phyloP scores from a whole-genome alignment of 37 sponge, comb jelly and placozoan genomes.

The Spongilla lacustris region DNA sequence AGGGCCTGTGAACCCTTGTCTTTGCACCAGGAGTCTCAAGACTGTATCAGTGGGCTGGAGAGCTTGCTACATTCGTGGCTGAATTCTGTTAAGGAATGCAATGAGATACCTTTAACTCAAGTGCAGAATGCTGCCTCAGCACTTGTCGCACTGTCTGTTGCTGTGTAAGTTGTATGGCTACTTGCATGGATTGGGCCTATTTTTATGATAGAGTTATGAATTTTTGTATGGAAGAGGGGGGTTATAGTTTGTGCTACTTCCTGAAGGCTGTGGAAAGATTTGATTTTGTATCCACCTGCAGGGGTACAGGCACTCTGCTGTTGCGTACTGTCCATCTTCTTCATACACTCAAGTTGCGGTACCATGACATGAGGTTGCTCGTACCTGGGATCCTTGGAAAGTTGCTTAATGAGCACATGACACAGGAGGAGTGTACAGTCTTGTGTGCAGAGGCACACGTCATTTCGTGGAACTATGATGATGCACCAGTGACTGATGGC shows the following conservation, averaged over 20 bases:
- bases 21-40: constrained; percentile 76
- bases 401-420: constrained; percentile 44
- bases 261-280: background rate
- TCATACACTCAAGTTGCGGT: constrained; percentile 32
- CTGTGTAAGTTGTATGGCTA: constrained; percentile 64
- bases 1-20: constrained; percentile 84
- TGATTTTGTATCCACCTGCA: background rate
- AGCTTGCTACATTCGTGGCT: constrained; percentile 89
- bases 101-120: constrained; percentile 13
- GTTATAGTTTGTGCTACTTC: background rate
- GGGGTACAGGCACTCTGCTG: constrained; percentile 62
- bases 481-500: constrained; percentile 33
- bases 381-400: constrained; percentile 52
- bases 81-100: constrained; percentile 1
- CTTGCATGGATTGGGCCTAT: background rate
- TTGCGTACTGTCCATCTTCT: constrained; percentile 70
- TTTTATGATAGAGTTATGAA: background rate
- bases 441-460: constrained; percentile 51
- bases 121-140: constrained; percentile 73
- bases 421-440: constrained; percentile 35
- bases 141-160: constrained; percentile 76
- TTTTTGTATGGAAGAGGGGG: background rate
- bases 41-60: constrained; percentile 89
- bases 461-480: constrained; percentile 75
- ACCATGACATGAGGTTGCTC: constrained; percentile 34